These are phyloP conservation scores for Morinoia aosen DNA, from an alignment of 2,888 invertebrate species.

Conservation along the genomic window DNA sequence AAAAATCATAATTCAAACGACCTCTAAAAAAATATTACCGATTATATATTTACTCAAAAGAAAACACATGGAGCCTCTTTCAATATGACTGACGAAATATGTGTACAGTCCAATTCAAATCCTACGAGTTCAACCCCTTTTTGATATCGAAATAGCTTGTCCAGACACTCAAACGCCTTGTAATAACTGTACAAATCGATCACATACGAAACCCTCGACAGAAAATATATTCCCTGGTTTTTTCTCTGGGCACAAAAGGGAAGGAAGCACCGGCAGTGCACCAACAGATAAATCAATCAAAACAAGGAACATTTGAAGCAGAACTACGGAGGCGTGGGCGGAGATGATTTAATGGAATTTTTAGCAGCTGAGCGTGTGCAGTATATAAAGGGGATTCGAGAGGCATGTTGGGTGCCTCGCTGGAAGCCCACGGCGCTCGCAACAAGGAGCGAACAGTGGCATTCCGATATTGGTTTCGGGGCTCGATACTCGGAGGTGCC, in stretches of 20 bases:
- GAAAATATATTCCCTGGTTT: neutral
- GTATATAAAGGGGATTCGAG: neutral
- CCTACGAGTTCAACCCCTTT: neutral
- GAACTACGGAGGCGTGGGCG: neutral
- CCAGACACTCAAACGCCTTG: neutral
- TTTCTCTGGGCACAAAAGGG: neutral
- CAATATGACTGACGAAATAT: no score
- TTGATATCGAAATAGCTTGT: neutral
- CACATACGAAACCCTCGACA: neutral
- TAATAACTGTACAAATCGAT: neutral
- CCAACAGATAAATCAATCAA: neutral
- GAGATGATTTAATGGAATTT: conserved; percentile 10
- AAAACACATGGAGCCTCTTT: neutral
- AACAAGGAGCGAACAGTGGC: conserved; percentile 35
- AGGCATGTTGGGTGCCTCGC: neutral
- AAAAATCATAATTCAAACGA: neutral
- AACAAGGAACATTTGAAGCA: neutral
- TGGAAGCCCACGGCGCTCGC: neutral
- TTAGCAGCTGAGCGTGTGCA: neutral
- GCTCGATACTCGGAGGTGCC: conserved; percentile 17
- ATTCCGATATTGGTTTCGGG: conserved; percentile 49
- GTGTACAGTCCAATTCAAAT: neutral
- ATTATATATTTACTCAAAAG: neutral
- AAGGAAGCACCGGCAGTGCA: neutral
- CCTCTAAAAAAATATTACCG: neutral